Evolutionary conservation across 64 coral and sea anemone species (phyloP), one percentile per base, ranked within the genome.

Genomic region (Stichodactyla mertensii): DNA sequence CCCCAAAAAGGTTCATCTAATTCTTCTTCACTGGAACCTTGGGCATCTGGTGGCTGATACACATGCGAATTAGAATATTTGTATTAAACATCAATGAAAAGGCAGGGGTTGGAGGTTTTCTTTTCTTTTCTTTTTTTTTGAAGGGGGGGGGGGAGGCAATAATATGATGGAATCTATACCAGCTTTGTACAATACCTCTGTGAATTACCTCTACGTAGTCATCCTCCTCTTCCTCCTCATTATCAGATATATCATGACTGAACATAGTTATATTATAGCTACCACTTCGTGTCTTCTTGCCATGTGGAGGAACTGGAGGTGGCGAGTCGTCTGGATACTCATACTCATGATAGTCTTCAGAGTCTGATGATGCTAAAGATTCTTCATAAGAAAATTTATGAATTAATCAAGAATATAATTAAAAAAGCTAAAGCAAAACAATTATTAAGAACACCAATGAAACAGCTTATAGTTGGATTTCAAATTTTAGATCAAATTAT

Each of bases 171-270:
- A 45, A 45, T 45, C 36, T 45, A 45, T 45, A 45, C 36, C 36
- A 45, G 36, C 36, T 45, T 45, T 45, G 36, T 45, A 45, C 36
- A 45, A 45, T 45, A 55, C 7, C 16, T 82, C 24, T 12, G 6
- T 85, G 27, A 36, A 27, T 80, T 80, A 90, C 89, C 71, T 90
- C 83, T 4, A 78, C 56, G 54, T 90, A 90, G 60, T 85, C 77
- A 79, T 56, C 66, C 51, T 85, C 88, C 20, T 14, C 77, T 10
- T 64, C 56, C 1, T 80, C 70, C 1, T 52, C 28, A 20, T 86
- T 31, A 15, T 81, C 51, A 81, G 15, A 4, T 20, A 53, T 22
- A 6, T 81, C 78, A 53, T 81, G 2, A 10, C 18, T 55, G 16
- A 20, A 55, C 13, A 20, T 2, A 7, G 51, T 55, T 52, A 81